Evolutionary conservation across 2,113 vertebrate species (phyloP).

Genomic region (Corapipo altera): DNA sequence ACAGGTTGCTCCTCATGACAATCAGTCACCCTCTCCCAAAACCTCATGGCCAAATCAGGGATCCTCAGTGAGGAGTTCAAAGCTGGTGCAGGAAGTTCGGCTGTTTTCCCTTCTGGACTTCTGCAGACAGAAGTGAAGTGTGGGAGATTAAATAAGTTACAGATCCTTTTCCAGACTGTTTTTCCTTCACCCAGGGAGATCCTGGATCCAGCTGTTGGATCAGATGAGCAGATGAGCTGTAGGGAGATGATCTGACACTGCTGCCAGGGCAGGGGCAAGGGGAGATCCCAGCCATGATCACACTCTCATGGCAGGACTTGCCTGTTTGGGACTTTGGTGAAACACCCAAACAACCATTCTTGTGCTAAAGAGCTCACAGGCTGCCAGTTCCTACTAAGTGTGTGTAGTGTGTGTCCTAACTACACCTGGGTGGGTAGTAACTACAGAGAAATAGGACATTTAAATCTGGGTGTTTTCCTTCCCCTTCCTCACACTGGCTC

Average conservation of each 20-base stretch:
- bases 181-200: not conserved
- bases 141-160: not conserved
- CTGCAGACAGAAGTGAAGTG: not conserved
- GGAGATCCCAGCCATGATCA: not conserved
- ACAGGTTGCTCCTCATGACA: not conserved
- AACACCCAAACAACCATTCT: not conserved
- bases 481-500: not conserved
- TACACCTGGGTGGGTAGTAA: not conserved
- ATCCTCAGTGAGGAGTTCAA: not conserved
- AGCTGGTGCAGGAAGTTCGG: not conserved
- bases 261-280: not conserved
- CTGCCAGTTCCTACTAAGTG: not conserved
- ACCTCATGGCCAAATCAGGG: too few relatives aligned
- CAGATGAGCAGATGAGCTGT: not conserved
- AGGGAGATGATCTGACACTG: not conserved
- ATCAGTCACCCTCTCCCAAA: not conserved
- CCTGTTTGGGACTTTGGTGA: not conserved
- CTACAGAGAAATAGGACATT: not conserved
- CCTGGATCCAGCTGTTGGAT: not conserved
- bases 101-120: not conserved
- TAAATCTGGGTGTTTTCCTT: not conserved
- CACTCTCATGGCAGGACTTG: not conserved
- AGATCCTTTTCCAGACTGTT: not conserved
- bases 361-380: not conserved
- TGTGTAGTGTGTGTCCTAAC: not conserved